phyloP scores from a whole-genome alignment of 1,140 invertebrate genomes.

The Lamellibrachia luymesi region DNA sequence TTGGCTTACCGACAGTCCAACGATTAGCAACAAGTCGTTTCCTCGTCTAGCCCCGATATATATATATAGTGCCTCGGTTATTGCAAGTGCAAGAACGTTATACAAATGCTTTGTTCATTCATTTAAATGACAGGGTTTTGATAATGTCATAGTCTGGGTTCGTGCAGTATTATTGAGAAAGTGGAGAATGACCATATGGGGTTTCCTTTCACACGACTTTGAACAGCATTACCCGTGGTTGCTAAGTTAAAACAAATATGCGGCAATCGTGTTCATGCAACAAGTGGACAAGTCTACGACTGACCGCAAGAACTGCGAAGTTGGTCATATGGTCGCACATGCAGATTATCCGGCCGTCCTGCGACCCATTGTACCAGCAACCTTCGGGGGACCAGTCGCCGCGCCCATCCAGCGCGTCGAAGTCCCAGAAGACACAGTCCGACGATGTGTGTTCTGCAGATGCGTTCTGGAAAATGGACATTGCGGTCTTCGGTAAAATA shows the following conservation, averaged over 20 bases:
- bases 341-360: slow-evolving; percentile 42
- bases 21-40: too few relatives aligned
- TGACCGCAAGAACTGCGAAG: slow-evolving; percentile 50
- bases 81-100: too few relatives aligned
- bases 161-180: background rate
- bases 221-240: too few relatives aligned
- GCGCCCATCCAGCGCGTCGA: slow-evolving; percentile 28
- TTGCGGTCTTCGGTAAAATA: background rate
- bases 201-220: background rate
- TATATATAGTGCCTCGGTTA: too few relatives aligned
- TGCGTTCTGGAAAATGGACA: slow-evolving; percentile 24
- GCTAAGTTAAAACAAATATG: too few relatives aligned
- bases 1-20: too few relatives aligned
- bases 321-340: slow-evolving; percentile 53
- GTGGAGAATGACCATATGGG: background rate
- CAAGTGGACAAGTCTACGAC: slow-evolving; percentile 18
- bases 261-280: too few relatives aligned
- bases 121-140: background rate
- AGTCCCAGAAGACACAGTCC: slow-evolving; percentile 48
- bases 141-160: background rate
- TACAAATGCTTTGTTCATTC: too few relatives aligned
- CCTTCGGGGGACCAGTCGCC: slow-evolving; percentile 45
- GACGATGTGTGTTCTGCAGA: slow-evolving; percentile 21
- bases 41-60: too few relatives aligned
- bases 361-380: slow-evolving; percentile 41